Evolutionary conservation across 1,140 invertebrate genomes (phyloP).

Genomic region (Drosophila bocki): DNA sequence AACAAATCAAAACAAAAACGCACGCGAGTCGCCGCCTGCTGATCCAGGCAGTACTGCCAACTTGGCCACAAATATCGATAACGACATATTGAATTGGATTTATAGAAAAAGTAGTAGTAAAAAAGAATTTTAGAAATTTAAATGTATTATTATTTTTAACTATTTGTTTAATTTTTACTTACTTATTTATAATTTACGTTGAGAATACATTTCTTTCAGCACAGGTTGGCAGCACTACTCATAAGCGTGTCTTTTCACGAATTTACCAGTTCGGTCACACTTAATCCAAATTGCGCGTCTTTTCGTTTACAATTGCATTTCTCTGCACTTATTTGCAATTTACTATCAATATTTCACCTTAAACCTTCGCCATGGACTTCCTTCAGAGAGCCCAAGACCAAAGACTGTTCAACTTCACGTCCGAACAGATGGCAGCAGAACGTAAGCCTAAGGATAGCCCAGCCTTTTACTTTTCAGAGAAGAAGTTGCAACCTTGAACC

Average conservation of each 20-base stretch:
- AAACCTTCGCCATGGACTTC: slow-evolving; percentile 41
- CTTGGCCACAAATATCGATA: background rate
- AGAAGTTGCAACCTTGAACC: background rate
- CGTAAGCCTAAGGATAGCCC: slow-evolving; percentile 36
- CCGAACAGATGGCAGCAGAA: slow-evolving; percentile 59
- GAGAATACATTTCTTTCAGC: too few relatives aligned
- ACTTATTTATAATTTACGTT: too few relatives aligned
- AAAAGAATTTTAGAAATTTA: too few relatives aligned
- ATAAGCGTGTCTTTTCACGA: background rate
- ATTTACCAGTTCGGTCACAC: background rate
- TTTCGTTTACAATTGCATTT: background rate
- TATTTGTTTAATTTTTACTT: too few relatives aligned
- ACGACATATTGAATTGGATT: background rate
- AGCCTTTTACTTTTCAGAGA: background rate
- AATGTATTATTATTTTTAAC: too few relatives aligned
- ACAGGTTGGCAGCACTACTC: background rate
- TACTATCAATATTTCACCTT: background rate
- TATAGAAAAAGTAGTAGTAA: too few relatives aligned
- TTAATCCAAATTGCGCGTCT: background rate
- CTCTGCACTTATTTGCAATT: background rate
- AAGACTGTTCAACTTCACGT: slow-evolving; percentile 68
- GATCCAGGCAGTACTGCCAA: slow-evolving; percentile 23
- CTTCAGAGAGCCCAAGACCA: slow-evolving; percentile 52
- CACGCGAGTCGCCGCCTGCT: slow-evolving; percentile 36
- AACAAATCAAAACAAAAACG: slow-evolving; percentile 43